Conservation (phyloP, 2,888 invertebrate species). For the Cybosia mesomella region DNA sequence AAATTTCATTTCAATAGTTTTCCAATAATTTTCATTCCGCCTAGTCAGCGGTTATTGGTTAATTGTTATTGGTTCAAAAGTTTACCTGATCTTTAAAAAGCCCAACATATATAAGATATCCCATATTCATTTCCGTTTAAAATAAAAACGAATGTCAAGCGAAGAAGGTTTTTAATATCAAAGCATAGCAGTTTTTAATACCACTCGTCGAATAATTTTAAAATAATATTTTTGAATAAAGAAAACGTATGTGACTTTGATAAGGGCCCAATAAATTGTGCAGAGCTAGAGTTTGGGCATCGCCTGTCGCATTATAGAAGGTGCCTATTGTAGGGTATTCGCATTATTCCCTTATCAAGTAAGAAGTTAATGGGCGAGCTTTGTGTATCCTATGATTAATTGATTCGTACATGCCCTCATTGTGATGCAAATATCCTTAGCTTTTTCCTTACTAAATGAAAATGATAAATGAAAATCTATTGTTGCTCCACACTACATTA, state of each 20-base stretch:
- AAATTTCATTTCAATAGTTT: neutral
- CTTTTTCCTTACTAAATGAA: conserved; percentile 76
- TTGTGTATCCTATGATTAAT: conserved; percentile 85
- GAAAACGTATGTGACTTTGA: conserved; percentile 74
- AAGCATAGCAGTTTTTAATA: conserved; percentile 42
- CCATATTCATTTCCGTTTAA: neutral
- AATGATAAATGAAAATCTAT: conserved; percentile 72
- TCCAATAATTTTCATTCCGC: neutral
- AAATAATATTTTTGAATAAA: conserved; percentile 57
- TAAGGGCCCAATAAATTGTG: conserved; percentile 79
- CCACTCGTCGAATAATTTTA: conserved; percentile 38
- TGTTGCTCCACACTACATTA: conserved; percentile 55
- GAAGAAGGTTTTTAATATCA: conserved; percentile 29
- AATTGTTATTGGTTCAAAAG: neutral
- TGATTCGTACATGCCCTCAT: conserved; percentile 80
- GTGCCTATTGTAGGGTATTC: conserved; percentile 77
- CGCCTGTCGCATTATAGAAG: conserved; percentile 76
- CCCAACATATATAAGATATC: no score
- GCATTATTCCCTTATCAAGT: conserved; percentile 85
- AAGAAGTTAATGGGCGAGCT: conserved; percentile 85
- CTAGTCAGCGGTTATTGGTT: neutral
- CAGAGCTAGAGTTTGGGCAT: conserved; percentile 65
- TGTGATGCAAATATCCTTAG: conserved; percentile 84
- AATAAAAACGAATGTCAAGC: conserved; percentile 14
- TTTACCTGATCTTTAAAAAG: neutral